These are phyloP conservation scores for Capitella teleta DNA, from an alignment of 1,140 invertebrate species.

Conservation along the genomic window DNA sequence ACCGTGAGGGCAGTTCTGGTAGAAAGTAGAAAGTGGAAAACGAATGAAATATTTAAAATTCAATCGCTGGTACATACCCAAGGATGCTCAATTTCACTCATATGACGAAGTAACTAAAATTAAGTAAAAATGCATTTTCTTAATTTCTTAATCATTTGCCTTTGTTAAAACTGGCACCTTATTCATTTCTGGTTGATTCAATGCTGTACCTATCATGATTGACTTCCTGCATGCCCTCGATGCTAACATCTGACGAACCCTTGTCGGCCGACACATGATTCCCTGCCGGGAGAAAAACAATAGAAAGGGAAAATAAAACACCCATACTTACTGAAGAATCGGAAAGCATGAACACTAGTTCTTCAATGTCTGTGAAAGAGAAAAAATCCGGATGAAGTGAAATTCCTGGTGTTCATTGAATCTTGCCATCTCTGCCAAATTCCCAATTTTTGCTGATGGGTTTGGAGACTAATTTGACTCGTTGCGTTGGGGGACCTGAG, in stretches of 20 bases:
- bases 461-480: slow-evolving; percentile 67
- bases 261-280: slow-evolving; percentile 37
- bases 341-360: slow-evolving; percentile 55
- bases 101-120: slow-evolving; percentile 59
- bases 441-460: slow-evolving; percentile 76
- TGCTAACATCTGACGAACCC: slow-evolving; percentile 70
- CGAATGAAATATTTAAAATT: neutral
- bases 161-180: no score
- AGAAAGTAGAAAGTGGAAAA: slow-evolving; percentile 22
- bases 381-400: no score
- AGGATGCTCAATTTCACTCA: slow-evolving; percentile 82
- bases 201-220: slow-evolving; percentile 84
- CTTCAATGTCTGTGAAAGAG: slow-evolving; percentile 45
- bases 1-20: slow-evolving; percentile 86
- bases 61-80: slow-evolving; percentile 54
- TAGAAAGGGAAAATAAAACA: neutral
- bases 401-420: no score
- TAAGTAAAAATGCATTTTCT: no score
- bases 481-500: slow-evolving; percentile 56
- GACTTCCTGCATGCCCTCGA: slow-evolving; percentile 90
- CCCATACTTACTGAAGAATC: slow-evolving; percentile 42
- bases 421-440: slow-evolving; percentile 64
- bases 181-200: slow-evolving; percentile 69
- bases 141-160: no score
- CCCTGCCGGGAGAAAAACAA: slow-evolving; percentile 17